A percentile compares a stretch with the other conserved stretches of the same genome.
These are phyloP conservation scores for Andrena praecox DNA, from an alignment of 2,888 invertebrate species.

Conservation along the genomic window DNA sequence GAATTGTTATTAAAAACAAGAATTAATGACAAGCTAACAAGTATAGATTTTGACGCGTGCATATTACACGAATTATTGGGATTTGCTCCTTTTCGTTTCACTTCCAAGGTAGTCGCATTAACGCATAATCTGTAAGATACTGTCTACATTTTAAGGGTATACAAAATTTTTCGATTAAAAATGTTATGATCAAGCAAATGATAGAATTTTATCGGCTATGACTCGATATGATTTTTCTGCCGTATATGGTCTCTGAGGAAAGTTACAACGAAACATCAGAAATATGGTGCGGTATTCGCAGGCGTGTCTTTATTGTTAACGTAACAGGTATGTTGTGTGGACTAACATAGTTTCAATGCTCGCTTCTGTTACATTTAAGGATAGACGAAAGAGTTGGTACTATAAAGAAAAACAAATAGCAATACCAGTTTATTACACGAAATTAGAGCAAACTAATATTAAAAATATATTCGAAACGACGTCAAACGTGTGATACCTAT, in stretches of 20 bases:
- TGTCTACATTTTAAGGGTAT: constrained; percentile 44
- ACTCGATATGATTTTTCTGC: constrained; percentile 65
- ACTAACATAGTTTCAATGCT: constrained; percentile 39
- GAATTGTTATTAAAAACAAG: constrained; percentile 66
- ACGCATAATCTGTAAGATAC: constrained; percentile 60
- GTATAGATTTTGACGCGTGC: constrained; percentile 69
- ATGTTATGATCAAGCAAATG: constrained; percentile 39
- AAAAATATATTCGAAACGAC: constrained; percentile 45
- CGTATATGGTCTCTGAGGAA: constrained; percentile 61
- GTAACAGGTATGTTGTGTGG: constrained; percentile 44
- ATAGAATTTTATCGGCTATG: constrained; percentile 66
- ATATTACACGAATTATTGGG: constrained; percentile 61
- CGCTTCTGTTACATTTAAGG: constrained; percentile 43
- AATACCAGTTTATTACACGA: constrained; percentile 45
- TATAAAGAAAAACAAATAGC: constrained; percentile 19
- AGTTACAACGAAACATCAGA: constrained; percentile 66
- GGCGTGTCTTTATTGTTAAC: constrained; percentile 65
- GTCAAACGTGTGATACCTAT: constrained; percentile 41
- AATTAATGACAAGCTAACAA: constrained; percentile 62
- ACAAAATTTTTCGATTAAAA: constrained; percentile 42
- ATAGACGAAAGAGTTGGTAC: constrained; percentile 29
- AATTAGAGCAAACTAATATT: constrained; percentile 43
- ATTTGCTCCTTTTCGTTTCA: constrained; percentile 48
- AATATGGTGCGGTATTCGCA: constrained; percentile 71
- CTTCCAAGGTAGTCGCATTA: constrained; percentile 42